Conservation (phyloP, 2,113 vertebrate species). For the Aldabrachelys gigantea region DNA sequence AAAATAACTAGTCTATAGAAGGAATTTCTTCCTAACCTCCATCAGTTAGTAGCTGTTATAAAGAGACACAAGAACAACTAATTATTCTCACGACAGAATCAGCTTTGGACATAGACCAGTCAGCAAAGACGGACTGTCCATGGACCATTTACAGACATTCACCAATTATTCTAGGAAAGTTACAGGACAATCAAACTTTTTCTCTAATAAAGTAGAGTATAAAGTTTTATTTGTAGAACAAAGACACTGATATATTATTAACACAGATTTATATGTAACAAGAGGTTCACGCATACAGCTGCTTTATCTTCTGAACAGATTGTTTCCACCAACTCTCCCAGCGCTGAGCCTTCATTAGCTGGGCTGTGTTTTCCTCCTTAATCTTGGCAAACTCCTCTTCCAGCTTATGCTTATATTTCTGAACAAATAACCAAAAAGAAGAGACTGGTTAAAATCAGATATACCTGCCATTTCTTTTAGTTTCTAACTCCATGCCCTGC, state of each 20-base stretch:
- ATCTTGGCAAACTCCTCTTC: conserved; percentile 50
- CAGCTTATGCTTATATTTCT: conserved; percentile 64
- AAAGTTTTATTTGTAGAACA: neutral
- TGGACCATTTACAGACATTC: neutral
- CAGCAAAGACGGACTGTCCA: neutral
- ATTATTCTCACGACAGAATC: neutral
- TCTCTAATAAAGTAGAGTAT: neutral
- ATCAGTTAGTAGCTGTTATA: neutral
- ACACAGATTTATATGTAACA: neutral
- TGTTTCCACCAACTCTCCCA: conserved; percentile 70
- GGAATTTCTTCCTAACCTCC: neutral
- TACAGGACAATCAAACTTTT: neutral
- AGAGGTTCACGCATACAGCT: conserved; percentile 47
- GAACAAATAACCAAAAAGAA: neutral
- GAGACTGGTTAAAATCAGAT: neutral
- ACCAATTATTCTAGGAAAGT: conserved; percentile 42
- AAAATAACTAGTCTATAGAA: neutral
- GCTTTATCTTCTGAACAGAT: conserved; percentile 68
- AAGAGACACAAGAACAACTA: neutral
- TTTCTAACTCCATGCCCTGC: neutral
- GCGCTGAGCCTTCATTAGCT: conserved; percentile 13
- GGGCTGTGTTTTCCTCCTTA: conserved; percentile 41
- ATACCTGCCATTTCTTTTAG: neutral
- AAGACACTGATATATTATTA: neutral
- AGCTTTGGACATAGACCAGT: neutral